Evolutionary conservation across 2,797 vertebrate species (phyloP).

Genomic region (Scyliorhinus canicula): DNA sequence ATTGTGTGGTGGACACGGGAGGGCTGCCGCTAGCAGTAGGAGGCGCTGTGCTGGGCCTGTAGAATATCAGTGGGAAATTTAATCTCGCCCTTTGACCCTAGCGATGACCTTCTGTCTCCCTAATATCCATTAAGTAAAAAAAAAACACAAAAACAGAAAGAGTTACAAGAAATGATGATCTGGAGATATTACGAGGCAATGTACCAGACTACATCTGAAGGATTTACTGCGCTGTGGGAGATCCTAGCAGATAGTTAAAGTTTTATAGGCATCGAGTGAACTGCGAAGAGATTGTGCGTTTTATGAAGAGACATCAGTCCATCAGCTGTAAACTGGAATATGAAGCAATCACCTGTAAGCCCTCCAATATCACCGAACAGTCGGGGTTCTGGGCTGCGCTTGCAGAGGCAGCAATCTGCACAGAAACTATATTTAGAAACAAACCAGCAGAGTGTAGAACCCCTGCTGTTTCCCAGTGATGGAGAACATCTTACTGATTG

Average conservation of each 20-base stretch:
- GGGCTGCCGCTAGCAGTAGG: too few relatives aligned
- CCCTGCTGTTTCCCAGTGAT: not conserved
- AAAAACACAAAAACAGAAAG: not conserved
- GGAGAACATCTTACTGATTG: not conserved
- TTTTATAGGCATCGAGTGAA: constrained; percentile 32
- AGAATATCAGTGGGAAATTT: not conserved
- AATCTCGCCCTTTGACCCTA: too few relatives aligned
- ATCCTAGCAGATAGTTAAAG: constrained; percentile 32
- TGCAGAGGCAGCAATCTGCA: not conserved
- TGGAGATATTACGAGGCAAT: constrained; percentile 1
- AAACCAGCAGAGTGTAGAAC: not conserved
- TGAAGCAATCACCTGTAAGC: not conserved
- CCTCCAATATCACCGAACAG: constrained; percentile 1
- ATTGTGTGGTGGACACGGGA: not conserved
- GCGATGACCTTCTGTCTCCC: too few relatives aligned
- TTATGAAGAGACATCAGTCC: constrained; percentile 10
- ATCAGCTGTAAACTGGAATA: constrained; percentile 27
- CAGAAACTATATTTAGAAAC: not conserved
- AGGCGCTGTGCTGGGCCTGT: too few relatives aligned
- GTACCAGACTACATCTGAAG: not conserved
- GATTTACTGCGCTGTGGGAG: not conserved
- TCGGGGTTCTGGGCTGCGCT: not conserved
- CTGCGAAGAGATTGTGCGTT: not conserved
- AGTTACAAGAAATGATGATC: not conserved
- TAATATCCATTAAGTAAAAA: not conserved